Conservation (phyloP, 2,888 invertebrate species). For the Nomada flava region DNA sequence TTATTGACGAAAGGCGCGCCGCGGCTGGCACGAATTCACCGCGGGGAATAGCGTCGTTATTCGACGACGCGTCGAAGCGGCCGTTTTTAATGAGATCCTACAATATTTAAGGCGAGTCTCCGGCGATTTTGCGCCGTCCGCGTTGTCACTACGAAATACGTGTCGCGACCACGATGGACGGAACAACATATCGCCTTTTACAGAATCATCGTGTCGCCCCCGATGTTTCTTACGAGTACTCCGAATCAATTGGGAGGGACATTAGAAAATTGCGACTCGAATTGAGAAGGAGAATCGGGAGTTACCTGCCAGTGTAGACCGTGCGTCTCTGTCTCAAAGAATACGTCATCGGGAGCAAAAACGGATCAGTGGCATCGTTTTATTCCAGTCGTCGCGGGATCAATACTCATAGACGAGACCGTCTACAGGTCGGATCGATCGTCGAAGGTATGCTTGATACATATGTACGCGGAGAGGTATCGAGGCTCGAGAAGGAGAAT, state of each 20-base stretch:
- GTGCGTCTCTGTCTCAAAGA: constrained; percentile 12
- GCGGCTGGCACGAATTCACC: constrained; percentile 46
- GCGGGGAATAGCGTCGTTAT: constrained; percentile 61
- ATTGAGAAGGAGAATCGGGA: neutral
- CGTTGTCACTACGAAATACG: constrained; percentile 31
- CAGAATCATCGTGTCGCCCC: neutral
- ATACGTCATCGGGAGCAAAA: constrained; percentile 39
- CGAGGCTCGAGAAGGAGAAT: constrained; percentile 52
- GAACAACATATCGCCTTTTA: neutral
- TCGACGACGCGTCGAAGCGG: constrained; percentile 65
- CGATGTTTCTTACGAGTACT: neutral
- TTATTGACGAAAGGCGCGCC: constrained; percentile 55
- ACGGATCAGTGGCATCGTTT: constrained; percentile 55
- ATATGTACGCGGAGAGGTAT: constrained; percentile 38
- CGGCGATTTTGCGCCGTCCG: constrained; percentile 55
- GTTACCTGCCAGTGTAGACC: neutral
- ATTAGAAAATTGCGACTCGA: neutral
- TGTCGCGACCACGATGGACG: constrained; percentile 23
- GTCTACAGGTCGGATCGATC: constrained; percentile 54
- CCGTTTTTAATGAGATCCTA: constrained; percentile 77
- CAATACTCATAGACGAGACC: constrained; percentile 48
- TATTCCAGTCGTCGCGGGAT: constrained; percentile 43
- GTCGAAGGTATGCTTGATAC: constrained; percentile 40
- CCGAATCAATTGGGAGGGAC: neutral
- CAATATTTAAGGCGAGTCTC: constrained; percentile 74